phyloP scores from a whole-genome alignment of 2,113 vertebrate genomes.

The Aphelocoma coerulescens region DNA sequence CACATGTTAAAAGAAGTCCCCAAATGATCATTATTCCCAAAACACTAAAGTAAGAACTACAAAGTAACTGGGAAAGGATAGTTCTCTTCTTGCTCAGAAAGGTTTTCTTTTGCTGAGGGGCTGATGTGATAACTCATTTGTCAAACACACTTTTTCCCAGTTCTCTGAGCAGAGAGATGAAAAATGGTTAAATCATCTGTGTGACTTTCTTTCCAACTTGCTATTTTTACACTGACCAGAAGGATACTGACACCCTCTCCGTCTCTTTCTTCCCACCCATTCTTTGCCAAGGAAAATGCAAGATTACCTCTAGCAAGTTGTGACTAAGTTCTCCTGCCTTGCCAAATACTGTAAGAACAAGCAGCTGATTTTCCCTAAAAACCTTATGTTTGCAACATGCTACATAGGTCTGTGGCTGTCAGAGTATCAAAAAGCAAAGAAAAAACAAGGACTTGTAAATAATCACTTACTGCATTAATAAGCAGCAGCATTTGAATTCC shows the following conservation, averaged over 20 bases:
- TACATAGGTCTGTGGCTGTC: not conserved
- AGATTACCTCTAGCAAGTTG: not conserved
- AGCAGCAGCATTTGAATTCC: conserved; percentile 63
- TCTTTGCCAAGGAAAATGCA: not conserved
- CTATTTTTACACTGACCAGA: not conserved
- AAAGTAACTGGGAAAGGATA: not conserved
- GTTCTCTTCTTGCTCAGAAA: not conserved
- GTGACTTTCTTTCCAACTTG: not conserved
- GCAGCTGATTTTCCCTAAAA: not conserved
- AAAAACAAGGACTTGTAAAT: conserved; percentile 51
- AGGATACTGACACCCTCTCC: not conserved
- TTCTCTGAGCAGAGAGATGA: conserved; percentile 6
- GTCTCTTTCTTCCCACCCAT: not conserved
- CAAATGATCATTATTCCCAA: not conserved
- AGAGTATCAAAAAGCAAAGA: conserved; percentile 39
- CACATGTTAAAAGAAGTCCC: not conserved
- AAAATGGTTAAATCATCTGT: not conserved
- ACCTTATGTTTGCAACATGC: not conserved
- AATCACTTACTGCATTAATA: conserved; percentile 27
- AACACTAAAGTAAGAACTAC: not conserved
- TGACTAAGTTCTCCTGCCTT: not conserved
- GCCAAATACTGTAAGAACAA: conserved; percentile 14
- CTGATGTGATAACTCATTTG: not conserved
- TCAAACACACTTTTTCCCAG: not conserved
- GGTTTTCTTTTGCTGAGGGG: not conserved